Percentiles rank a stretch among this genome's conserved stretches.
Conservation (phyloP, 2,113 vertebrate species). For the Halcyon senegalensis region DNA sequence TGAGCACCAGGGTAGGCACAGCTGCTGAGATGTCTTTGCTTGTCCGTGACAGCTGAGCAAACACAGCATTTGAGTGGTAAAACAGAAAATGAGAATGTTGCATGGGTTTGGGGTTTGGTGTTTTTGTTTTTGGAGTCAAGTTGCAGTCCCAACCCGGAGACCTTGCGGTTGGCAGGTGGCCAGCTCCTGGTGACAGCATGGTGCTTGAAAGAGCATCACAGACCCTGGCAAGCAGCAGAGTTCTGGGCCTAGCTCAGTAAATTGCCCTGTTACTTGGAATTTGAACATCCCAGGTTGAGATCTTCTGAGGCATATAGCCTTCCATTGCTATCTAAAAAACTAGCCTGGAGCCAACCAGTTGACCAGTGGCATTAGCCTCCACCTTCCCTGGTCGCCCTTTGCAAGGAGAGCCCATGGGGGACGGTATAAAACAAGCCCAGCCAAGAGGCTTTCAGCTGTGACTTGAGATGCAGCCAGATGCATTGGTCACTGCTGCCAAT, state of each 20-base stretch:
- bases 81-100: not conserved
- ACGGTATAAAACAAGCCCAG: not conserved
- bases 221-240: not conserved
- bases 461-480: not conserved
- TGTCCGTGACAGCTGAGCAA: not conserved
- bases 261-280: not conserved
- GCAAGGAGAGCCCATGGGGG: not conserved
- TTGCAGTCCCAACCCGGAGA: not conserved
- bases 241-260: not conserved
- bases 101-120: not conserved
- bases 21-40: not conserved
- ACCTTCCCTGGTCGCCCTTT: not conserved
- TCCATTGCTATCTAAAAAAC: not conserved
- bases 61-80: not conserved
- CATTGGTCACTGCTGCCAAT: not conserved
- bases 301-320: not conserved
- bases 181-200: not conserved
- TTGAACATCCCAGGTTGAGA: not conserved
- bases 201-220: not conserved
- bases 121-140: not conserved
- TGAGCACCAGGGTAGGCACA: accelerated
- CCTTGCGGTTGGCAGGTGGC: not conserved
- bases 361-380: not conserved
- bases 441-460: not conserved
- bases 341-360: not conserved